Conservation (phyloP, 2,797 vertebrate genomes). For the Argyrosomus regius region DNA sequence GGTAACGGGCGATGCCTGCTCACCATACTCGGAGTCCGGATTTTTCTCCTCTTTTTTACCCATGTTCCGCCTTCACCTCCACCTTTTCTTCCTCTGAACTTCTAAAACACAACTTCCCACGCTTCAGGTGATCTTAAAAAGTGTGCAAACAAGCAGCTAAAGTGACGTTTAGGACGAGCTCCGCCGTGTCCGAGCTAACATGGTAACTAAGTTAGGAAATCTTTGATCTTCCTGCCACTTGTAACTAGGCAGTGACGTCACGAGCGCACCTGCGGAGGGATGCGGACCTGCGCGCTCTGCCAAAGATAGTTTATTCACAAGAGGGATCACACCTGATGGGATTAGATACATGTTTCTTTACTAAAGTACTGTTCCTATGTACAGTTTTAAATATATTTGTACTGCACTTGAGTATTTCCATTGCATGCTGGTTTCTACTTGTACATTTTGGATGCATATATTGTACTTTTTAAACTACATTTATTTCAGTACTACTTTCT, state of each 20-base stretch:
- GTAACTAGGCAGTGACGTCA: slow-evolving; percentile 72
- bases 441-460: no score
- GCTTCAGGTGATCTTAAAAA: not conserved
- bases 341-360: not conserved
- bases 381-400: no score
- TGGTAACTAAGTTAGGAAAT: slow-evolving; percentile 55
- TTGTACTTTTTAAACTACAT: no score
- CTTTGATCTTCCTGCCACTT: slow-evolving; percentile 55
- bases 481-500: no score
- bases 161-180: not conserved
- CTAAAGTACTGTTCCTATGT: not conserved
- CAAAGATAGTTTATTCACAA: slow-evolving; percentile 12
- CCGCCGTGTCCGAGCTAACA: not conserved
- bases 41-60: slow-evolving; percentile 71
- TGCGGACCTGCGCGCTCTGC: slow-evolving; percentile 58
- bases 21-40: slow-evolving; percentile 75
- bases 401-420: not conserved
- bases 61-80: slow-evolving; percentile 62
- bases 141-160: not conserved
- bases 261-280: slow-evolving; percentile 72
- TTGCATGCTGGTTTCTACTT: not conserved
- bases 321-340: slow-evolving; percentile 28
- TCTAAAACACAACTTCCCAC: not conserved
- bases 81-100: not conserved
- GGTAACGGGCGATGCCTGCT: slow-evolving; percentile 52